Evolutionary conservation across 2,113 vertebrate species (phyloP).

Genomic region (Actenoides lindsayi): DNA sequence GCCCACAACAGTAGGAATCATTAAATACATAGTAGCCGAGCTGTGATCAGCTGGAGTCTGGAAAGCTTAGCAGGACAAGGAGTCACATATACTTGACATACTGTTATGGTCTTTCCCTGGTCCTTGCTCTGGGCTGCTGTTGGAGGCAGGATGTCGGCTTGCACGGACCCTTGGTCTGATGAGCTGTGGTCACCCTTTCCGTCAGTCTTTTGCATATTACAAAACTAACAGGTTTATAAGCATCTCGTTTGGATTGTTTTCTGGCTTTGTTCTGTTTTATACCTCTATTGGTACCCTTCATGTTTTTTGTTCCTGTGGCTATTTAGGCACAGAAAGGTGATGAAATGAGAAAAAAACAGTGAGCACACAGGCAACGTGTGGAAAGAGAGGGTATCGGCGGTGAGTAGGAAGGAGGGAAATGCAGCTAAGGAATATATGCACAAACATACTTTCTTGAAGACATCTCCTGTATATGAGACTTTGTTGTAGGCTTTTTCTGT

Average conservation of each 20-base stretch:
- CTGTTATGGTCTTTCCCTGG: background rate
- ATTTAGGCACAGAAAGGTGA: background rate
- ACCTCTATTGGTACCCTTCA: background rate
- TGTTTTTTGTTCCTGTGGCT: background rate
- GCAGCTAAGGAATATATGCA: background rate
- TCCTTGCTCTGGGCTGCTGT: background rate
- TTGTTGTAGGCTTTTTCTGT: background rate
- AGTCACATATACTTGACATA: background rate
- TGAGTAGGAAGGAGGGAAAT: background rate
- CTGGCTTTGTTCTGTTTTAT: background rate
- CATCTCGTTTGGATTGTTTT: background rate
- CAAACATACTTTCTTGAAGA: background rate
- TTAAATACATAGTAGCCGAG: background rate
- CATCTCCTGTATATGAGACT: accelerated
- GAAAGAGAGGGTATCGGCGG: background rate
- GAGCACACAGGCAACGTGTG: background rate
- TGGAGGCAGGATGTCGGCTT: background rate
- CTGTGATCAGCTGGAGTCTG: background rate
- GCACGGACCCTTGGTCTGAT: background rate
- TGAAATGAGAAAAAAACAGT: background rate
- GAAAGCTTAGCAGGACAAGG: background rate
- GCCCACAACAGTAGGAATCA: background rate
- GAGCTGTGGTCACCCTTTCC: accelerated
- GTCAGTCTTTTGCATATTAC: background rate
- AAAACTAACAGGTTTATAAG: background rate